Evolutionary conservation across 2,113 vertebrate species (phyloP).

Genomic region (Pachycephala philippinensis): DNA sequence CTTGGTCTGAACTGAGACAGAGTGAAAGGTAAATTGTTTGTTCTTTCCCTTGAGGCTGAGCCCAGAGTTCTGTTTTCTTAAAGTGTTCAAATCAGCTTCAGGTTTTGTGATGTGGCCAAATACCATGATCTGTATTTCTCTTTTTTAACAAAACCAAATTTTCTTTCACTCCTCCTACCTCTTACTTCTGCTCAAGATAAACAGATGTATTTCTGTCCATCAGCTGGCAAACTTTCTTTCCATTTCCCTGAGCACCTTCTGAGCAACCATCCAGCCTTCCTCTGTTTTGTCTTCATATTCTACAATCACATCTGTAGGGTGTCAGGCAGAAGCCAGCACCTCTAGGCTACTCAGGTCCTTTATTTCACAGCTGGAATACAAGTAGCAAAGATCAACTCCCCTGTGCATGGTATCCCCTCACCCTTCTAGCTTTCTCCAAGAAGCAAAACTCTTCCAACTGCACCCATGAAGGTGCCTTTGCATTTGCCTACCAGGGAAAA

Average conservation of each 20-base stretch:
- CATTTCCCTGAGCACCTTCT: not conserved
- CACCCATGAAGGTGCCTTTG: not conserved
- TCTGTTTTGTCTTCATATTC: not conserved
- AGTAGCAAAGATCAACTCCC: not conserved
- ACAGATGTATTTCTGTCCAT: not conserved
- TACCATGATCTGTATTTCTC: not conserved
- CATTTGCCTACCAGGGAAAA: not conserved
- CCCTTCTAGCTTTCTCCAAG: not conserved
- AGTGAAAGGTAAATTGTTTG: constrained; percentile 29
- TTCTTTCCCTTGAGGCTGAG: not conserved
- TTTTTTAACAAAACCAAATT: not conserved
- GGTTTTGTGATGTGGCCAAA: not conserved
- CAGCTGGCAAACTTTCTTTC: not conserved
- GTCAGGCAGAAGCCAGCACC: not conserved
- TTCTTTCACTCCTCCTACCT: not conserved
- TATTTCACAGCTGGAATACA: not conserved
- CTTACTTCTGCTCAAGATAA: not conserved
- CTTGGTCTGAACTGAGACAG: not conserved
- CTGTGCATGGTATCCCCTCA: not conserved
- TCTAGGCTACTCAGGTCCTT: not conserved
- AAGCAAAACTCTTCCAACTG: not conserved
- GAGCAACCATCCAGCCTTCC: not conserved
- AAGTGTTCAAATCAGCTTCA: not conserved
- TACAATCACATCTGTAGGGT: not conserved
- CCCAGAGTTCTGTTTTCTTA: constrained; percentile 1